phyloP scores from a whole-genome alignment of 2,797 vertebrate species.

The Chiroxiphia lanceolata region DNA sequence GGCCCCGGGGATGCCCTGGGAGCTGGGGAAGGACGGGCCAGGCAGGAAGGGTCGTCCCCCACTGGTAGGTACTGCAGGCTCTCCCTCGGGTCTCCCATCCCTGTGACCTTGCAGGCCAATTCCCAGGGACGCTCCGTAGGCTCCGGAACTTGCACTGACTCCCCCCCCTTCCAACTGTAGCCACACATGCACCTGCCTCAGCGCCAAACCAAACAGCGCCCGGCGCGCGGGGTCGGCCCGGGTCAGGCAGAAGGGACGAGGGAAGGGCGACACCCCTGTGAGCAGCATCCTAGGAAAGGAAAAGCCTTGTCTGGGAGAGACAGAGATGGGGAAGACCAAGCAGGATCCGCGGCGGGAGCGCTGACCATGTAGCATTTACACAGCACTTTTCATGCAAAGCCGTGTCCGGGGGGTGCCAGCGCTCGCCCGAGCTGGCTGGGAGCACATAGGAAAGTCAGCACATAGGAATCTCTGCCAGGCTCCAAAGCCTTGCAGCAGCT shows the following conservation, averaged over 20 bases:
- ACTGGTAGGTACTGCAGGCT: neutral
- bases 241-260: neutral
- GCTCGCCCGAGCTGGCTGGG: neutral
- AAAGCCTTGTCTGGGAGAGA: neutral
- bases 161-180: neutral
- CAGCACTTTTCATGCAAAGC: slow-evolving; percentile 17
- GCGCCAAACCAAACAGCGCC: neutral
- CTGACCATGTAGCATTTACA: slow-evolving; percentile 56
- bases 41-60: accelerated
- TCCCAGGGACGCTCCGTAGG: neutral
- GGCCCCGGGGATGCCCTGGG: neutral
- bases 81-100: neutral
- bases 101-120: accelerated
- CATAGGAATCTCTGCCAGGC: neutral
- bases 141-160: neutral
- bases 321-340: neutral
- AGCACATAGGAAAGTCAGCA: neutral
- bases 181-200: slow-evolving; percentile 49
- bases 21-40: neutral
- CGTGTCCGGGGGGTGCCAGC: neutral
- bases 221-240: neutral
- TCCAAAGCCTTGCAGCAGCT: neutral
- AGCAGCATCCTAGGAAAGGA: neutral
- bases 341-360: neutral
- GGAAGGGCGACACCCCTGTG: accelerated